Evolutionary conservation across 2,113 vertebrate genomes (phyloP).

Genomic region (Sphaerodactylus townsendi): DNA sequence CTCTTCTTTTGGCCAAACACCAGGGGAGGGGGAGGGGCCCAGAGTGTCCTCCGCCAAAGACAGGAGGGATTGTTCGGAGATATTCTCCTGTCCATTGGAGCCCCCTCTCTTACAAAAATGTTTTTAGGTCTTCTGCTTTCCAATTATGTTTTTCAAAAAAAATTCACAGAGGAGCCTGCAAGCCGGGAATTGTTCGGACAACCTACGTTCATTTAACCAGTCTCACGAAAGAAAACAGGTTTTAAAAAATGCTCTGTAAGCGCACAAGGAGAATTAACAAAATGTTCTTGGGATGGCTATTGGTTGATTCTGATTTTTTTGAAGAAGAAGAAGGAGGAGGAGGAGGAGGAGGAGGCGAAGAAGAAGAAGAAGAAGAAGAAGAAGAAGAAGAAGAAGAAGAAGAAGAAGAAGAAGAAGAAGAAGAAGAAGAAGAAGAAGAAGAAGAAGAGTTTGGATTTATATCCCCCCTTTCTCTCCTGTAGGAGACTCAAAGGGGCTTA

Average conservation of each 20-base stretch:
- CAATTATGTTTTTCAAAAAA: conserved; percentile 35
- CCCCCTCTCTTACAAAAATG: conserved; percentile 7
- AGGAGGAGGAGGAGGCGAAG: too few relatives aligned
- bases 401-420: too few relatives aligned
- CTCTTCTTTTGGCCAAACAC: not conserved
- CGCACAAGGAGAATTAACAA: conserved; percentile 47
- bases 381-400: too few relatives aligned
- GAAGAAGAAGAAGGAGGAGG: too few relatives aligned
- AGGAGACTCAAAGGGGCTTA: too few relatives aligned
- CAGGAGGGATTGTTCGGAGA: accelerated
- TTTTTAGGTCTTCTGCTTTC: conserved; percentile 32
- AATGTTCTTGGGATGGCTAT: not conserved
- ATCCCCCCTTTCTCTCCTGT: too few relatives aligned
- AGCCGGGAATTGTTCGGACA: not conserved
- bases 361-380: too few relatives aligned
- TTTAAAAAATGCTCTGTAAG: not conserved
- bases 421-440: too few relatives aligned
- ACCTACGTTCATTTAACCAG: not conserved
- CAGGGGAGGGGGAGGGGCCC: not conserved
- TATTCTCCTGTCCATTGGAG: not conserved
- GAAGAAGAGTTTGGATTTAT: too few relatives aligned
- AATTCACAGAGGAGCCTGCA: conserved; percentile 21
- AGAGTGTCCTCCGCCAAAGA: not conserved
- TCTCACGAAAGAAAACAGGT: not conserved
- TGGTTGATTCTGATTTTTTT: not conserved